Evolutionary conservation across 2,113 vertebrate genomes (phyloP).

Genomic region (Corythornis cristatus): DNA sequence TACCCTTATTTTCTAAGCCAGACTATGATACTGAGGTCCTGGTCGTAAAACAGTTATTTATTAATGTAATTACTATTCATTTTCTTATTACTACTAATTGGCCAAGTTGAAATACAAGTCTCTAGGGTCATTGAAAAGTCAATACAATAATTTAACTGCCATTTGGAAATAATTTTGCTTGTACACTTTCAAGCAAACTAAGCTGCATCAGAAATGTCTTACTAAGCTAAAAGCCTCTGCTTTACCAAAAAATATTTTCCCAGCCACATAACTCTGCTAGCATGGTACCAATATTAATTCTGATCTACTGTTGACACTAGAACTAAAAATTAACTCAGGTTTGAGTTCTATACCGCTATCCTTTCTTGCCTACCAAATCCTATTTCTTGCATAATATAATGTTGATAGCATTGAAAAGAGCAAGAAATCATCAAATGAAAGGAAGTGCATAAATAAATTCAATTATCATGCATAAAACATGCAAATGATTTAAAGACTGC

Average conservation of each 20-base stretch:
- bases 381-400: slow-evolving; percentile 53
- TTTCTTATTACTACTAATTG: slow-evolving; percentile 60
- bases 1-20: slow-evolving; percentile 34
- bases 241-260: slow-evolving; percentile 28
- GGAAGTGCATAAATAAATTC: slow-evolving; percentile 81
- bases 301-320: neutral
- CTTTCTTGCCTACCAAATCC: slow-evolving; percentile 53
- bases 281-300: slow-evolving; percentile 25
- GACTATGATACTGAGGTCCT: slow-evolving; percentile 24
- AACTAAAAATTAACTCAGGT: slow-evolving; percentile 20
- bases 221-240: neutral
- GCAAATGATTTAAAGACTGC: slow-evolving; percentile 81
- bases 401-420: slow-evolving; percentile 71
- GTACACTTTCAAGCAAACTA: slow-evolving; percentile 48
- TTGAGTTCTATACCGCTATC: slow-evolving; percentile 12
- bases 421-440: slow-evolving; percentile 80
- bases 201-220: slow-evolving; percentile 33
- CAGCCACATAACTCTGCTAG: neutral
- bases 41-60: slow-evolving; percentile 51
- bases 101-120: slow-evolving; percentile 61
- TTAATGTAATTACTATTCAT: slow-evolving; percentile 45
- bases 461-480: slow-evolving; percentile 83
- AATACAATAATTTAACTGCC: slow-evolving; percentile 52
- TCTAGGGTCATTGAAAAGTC: slow-evolving; percentile 61
- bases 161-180: slow-evolving; percentile 64